phyloP scores from a whole-genome alignment of 2,888 invertebrate species.

The Polyommatus icarus region DNA sequence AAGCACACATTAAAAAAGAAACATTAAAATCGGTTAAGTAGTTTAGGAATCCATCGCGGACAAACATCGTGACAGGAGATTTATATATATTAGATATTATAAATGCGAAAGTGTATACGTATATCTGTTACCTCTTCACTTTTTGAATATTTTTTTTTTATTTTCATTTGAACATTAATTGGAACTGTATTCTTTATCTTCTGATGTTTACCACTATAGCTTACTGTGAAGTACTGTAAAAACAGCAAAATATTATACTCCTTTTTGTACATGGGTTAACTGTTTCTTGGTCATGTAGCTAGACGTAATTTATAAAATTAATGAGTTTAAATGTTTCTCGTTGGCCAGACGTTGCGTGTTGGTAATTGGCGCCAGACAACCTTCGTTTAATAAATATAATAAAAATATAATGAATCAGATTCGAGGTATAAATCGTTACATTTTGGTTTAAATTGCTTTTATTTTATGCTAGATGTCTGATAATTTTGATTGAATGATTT shows the following conservation, averaged over 20 bases:
- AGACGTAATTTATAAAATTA: not conserved
- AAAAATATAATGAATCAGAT: not conserved
- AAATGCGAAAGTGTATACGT: too few relatives aligned
- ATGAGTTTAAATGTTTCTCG: not conserved
- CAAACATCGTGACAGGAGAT: too few relatives aligned
- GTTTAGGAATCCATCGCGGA: too few relatives aligned
- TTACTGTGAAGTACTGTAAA: not conserved
- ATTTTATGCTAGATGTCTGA: not conserved
- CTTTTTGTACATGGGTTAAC: not conserved
- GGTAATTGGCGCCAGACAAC: constrained; percentile 9
- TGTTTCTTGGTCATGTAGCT: not conserved
- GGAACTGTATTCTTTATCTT: not conserved
- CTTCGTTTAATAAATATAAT: not conserved
- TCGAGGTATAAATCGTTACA: not conserved
- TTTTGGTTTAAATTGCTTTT: not conserved
- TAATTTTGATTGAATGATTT: too few relatives aligned
- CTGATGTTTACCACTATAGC: not conserved
- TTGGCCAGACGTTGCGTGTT: constrained; percentile 10
- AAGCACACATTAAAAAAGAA: too few relatives aligned
- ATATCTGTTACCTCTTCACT: too few relatives aligned
- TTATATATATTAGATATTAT: too few relatives aligned
- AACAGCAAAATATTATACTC: too few relatives aligned
- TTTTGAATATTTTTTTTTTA: too few relatives aligned
- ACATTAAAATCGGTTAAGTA: too few relatives aligned
- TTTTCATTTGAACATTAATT: too few relatives aligned